Conservation (phyloP, 1,140 invertebrate species). For the Potamilus streckersoni region DNA sequence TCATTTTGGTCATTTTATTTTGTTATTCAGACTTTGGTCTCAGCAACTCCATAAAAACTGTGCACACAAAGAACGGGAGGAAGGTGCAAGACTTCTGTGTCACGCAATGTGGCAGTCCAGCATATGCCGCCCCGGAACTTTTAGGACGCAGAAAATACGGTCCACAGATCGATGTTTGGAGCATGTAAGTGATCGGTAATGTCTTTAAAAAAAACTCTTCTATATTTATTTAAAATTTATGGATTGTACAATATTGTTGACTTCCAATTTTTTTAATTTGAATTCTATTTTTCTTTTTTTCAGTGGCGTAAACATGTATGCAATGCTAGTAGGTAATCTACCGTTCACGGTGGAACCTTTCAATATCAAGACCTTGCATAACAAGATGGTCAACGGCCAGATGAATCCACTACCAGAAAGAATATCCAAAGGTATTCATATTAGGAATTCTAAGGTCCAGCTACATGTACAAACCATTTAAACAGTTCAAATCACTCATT, state of each 20-base stretch:
- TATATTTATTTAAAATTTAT: not conserved
- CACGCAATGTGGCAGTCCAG: constrained; percentile 67
- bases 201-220: not conserved
- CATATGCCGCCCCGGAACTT: constrained; percentile 67
- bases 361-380: constrained; percentile 64
- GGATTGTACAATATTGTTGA: no score
- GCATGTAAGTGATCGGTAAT: constrained; percentile 60
- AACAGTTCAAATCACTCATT: no score
- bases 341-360: constrained; percentile 67
- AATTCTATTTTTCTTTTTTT: constrained; percentile 10
- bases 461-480: no score
- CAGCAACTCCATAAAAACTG: constrained; percentile 57
- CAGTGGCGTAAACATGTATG: constrained; percentile 68
- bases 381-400: constrained; percentile 64
- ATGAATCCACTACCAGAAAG: constrained; percentile 64
- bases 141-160: constrained; percentile 63
- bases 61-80: constrained; percentile 42
- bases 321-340: constrained; percentile 66
- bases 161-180: constrained; percentile 65
- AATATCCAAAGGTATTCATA: constrained; percentile 48
- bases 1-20: not conserved
- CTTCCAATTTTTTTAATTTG: not conserved
- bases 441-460: not conserved
- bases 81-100: constrained; percentile 50
- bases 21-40: constrained; percentile 63